phyloP scores from a whole-genome alignment of 2,888 invertebrate genomes.

The Drosophila histrio region DNA sequence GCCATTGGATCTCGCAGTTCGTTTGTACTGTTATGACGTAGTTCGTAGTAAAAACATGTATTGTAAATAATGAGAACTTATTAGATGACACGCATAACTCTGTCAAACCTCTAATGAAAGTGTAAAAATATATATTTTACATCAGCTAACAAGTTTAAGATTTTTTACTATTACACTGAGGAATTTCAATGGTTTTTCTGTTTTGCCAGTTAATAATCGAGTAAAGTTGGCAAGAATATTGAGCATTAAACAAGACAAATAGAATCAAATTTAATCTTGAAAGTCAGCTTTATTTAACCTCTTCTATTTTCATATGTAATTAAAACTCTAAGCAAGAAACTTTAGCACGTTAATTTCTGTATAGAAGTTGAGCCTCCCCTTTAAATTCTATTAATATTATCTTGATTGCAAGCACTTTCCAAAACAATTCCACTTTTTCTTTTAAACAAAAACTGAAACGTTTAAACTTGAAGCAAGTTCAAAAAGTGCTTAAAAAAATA shows the following conservation, averaged over 20 bases:
- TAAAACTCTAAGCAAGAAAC: too few species aligned
- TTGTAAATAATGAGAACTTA: background rate
- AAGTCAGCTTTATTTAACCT: too few species aligned
- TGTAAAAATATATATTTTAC: background rate
- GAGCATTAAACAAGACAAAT: too few species aligned
- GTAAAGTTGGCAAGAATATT: too few species aligned
- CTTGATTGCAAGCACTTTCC: background rate
- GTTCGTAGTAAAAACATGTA: constrained; percentile 26
- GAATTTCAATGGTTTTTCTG: too few species aligned
- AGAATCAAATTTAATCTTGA: too few species aligned
- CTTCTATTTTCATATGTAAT: too few species aligned
- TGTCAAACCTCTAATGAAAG: background rate
- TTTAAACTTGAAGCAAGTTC: background rate
- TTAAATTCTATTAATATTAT: too few species aligned
- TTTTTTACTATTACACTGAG: background rate
- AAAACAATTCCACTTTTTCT: background rate
- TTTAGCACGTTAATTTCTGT: too few species aligned
- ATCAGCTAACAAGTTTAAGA: background rate
- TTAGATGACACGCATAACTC: constrained; percentile 7
- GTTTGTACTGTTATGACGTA: background rate
- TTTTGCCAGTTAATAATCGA: too few species aligned
- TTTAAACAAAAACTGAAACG: background rate
- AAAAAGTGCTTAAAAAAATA: background rate
- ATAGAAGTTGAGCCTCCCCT: too few species aligned
- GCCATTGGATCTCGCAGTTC: background rate